Conservation (phyloP, 2,888 invertebrate species). For the Drosophila niveifrons region DNA sequence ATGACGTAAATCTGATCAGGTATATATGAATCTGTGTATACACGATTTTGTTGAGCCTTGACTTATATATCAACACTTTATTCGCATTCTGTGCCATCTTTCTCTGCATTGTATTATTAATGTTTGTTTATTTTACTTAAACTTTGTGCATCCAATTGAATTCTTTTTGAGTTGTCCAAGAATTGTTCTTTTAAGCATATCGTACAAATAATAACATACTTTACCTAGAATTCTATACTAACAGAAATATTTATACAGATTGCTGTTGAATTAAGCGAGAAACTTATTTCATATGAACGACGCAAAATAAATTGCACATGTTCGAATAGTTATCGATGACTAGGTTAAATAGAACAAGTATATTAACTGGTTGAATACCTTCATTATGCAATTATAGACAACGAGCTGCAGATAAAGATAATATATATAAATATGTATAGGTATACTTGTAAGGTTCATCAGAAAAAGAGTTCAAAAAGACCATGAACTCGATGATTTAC, state of each 20-base stretch:
- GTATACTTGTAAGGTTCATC: neutral
- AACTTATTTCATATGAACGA: constrained; percentile 32
- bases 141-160: no score
- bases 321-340: constrained; percentile 9
- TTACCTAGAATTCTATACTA: no score
- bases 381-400: constrained; percentile 7
- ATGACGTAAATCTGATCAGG: neutral
- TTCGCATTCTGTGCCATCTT: no score
- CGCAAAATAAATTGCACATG: constrained; percentile 29
- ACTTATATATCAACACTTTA: neutral
- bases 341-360: constrained; percentile 2
- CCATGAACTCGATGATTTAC: no score
- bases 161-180: no score
- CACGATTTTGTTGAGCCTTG: neutral
- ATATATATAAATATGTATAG: neutral
- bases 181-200: neutral
- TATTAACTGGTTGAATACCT: constrained; percentile 1
- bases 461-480: no score
- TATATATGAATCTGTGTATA: neutral
- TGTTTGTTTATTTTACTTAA: no score
- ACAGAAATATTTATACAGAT: constrained; percentile 25
- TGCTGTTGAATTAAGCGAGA: constrained; percentile 27
- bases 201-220: neutral
- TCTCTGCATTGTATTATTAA: no score
- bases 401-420: neutral